Conservation (phyloP, 2,113 vertebrate genomes). For the Hassar affinis region DNA sequence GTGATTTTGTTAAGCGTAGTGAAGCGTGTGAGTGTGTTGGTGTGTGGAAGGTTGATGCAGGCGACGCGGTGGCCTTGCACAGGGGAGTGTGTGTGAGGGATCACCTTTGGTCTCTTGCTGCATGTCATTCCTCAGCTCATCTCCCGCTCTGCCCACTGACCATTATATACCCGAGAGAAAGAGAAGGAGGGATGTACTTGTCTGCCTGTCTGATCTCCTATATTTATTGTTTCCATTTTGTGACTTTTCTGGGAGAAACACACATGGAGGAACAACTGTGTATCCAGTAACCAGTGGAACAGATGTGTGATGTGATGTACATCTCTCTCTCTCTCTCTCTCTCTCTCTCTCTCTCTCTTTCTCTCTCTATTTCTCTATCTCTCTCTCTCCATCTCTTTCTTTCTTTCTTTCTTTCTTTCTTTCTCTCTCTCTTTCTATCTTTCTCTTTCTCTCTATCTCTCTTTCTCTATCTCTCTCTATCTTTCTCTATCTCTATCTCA, state of each 20-base stretch:
- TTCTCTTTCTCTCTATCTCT: slow-evolving; percentile 19
- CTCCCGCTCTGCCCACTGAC: slow-evolving; percentile 43
- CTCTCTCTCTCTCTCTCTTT: slow-evolving; percentile 16
- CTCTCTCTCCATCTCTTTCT: not conserved
- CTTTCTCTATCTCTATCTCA: too few species aligned
- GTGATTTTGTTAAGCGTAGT: not conserved
- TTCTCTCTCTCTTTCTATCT: not conserved
- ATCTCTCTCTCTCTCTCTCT: not conserved
- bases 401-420: too few species aligned
- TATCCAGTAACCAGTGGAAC: slow-evolving; percentile 10
- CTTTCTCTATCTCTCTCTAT: slow-evolving; percentile 6
- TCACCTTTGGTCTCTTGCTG: slow-evolving; percentile 48
- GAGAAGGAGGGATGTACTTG: slow-evolving; percentile 19
- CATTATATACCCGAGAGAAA: slow-evolving; percentile 33
- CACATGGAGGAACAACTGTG: not conserved
- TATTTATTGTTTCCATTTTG: not conserved
- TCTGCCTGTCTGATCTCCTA: slow-evolving; percentile 22
- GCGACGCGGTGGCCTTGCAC: slow-evolving; percentile 13
- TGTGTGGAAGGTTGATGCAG: not conserved
- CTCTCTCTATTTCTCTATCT: not conserved
- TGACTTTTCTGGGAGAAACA: slow-evolving; percentile 13
- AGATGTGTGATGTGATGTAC: slow-evolving; percentile 1
- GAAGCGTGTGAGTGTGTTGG: not conserved
- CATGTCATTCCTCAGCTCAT: slow-evolving; percentile 50
- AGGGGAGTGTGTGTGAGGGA: slow-evolving; percentile 38